Evolutionary conservation across 2,888 invertebrate genomes (phyloP).

Genomic region (Itoplectis maculator): DNA sequence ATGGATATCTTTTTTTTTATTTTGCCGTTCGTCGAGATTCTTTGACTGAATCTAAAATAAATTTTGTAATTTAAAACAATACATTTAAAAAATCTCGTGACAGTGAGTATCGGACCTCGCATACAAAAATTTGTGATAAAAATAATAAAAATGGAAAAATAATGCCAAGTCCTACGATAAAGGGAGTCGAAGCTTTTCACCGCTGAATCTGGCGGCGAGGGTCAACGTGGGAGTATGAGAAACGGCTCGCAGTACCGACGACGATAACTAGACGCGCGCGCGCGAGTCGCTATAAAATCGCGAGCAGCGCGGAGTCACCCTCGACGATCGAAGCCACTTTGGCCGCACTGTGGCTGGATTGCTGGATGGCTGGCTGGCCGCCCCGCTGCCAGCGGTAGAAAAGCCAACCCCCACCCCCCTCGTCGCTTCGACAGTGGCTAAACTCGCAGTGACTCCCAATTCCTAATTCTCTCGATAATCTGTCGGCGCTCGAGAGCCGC

Average conservation of each 20-base stretch:
- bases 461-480: background rate
- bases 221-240: background rate
- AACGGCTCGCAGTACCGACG: conserved; percentile 1
- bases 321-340: conserved; percentile 64
- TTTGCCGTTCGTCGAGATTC: no score
- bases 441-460: conserved; percentile 67
- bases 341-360: conserved; percentile 51
- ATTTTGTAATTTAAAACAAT: no score
- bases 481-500: background rate
- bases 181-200: no score
- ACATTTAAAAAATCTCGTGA: no score
- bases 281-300: conserved; percentile 60
- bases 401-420: conserved; percentile 53
- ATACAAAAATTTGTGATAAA: no score
- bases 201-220: background rate
- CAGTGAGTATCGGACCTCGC: no score
- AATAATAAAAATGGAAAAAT: no score
- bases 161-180: no score
- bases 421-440: conserved; percentile 38
- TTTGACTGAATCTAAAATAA: no score
- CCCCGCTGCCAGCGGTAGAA: conserved; percentile 48
- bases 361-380: no score
- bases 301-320: conserved; percentile 46
- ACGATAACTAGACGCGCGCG: conserved; percentile 9
- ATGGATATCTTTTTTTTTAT: no score